Percentiles rank a stretch among this genome's conserved stretches.
Evolutionary conservation across 2,888 invertebrate genomes (phyloP).

Genomic region (Physocephala rufipes): DNA sequence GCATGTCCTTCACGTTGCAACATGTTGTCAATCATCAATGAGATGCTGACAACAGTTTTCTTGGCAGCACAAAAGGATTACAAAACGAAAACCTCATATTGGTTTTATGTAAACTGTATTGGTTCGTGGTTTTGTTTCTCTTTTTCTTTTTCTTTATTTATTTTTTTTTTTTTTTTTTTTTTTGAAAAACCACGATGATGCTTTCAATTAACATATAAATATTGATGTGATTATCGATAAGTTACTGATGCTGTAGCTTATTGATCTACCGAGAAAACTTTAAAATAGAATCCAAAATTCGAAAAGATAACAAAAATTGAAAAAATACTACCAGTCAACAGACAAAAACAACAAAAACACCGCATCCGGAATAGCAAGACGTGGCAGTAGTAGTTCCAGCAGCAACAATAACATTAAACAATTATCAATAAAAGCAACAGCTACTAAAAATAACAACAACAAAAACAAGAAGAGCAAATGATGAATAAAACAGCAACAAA

Average conservation of each 20-base stretch:
- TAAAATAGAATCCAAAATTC: neutral
- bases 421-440: conserved; percentile 20
- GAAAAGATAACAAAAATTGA: neutral
- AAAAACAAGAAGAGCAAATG: conserved; percentile 14
- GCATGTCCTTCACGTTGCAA: too few relatives aligned
- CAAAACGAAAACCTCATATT: too few relatives aligned
- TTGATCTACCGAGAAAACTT: neutral
- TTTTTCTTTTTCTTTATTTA: too few relatives aligned
- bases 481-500: too few relatives aligned
- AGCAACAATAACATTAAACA: conserved; percentile 10
- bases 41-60: too few relatives aligned
- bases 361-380: neutral
- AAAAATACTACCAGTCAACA: neutral
- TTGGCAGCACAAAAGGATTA: too few relatives aligned
- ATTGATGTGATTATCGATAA: neutral
- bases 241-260: neutral
- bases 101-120: too few relatives aligned
- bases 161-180: too few relatives aligned
- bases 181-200: too few relatives aligned
- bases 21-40: too few relatives aligned
- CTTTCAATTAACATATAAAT: neutral
- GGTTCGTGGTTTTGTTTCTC: too few relatives aligned
- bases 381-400: conserved; percentile 3
- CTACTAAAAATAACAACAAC: conserved; percentile 19
- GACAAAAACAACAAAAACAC: neutral